A percentile compares a stretch with the other conserved stretches of the same genome.
Conservation (phyloP, 2,888 invertebrate species). For the Spisula subtruncata region DNA sequence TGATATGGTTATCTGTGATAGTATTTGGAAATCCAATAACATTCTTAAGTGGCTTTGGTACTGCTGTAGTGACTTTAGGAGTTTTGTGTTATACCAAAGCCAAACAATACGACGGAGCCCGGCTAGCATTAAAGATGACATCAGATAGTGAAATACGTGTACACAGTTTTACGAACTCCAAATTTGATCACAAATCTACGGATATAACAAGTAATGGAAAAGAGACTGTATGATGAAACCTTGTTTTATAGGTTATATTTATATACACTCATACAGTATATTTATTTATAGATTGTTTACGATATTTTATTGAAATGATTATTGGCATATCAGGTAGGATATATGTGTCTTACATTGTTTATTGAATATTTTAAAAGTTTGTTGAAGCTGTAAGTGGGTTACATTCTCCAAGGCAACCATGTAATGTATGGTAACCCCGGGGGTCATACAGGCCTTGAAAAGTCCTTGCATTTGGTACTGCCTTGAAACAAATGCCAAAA, state of each 20-base stretch:
- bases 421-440: too few relatives aligned
- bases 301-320: too few relatives aligned
- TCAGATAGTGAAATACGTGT: conserved; percentile 52
- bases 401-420: too few relatives aligned
- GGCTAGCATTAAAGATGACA: conserved; percentile 42
- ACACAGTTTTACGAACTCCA: conserved; percentile 19
- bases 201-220: conserved; percentile 24
- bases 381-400: too few relatives aligned
- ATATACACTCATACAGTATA: too few relatives aligned
- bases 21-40: conserved; percentile 93
- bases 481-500: too few relatives aligned
- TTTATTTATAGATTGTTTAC: too few relatives aligned
- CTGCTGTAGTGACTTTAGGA: conserved; percentile 91
- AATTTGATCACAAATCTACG: not conserved
- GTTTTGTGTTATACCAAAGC: conserved; percentile 93
- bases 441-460: too few relatives aligned
- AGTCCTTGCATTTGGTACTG: too few relatives aligned
- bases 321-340: too few relatives aligned
- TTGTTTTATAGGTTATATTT: not conserved
- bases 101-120: conserved; percentile 87
- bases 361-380: too few relatives aligned
- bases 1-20: conserved; percentile 93
- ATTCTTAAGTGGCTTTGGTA: conserved; percentile 92
- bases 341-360: too few relatives aligned
- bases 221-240: conserved; percentile 22